phyloP scores from a whole-genome alignment of 2,888 invertebrate species.

The Polymixis lichenea region DNA sequence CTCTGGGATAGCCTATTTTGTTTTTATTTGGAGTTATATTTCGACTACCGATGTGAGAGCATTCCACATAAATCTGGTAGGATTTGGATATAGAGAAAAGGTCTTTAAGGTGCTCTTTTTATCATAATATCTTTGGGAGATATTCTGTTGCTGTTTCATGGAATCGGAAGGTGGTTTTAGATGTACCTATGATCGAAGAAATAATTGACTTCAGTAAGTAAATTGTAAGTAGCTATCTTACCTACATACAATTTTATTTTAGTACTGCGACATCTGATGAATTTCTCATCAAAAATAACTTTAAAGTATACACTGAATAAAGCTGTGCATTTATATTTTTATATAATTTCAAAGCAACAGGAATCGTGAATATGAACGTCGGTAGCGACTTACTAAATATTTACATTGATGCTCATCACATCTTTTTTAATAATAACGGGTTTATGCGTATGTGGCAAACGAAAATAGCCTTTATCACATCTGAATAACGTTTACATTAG shows the following conservation, averaged over 20 bases:
- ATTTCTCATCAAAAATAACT: constrained; percentile 24
- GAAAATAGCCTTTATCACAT: constrained; percentile 48
- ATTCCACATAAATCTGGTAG: constrained; percentile 45
- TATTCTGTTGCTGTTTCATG: constrained; percentile 20
- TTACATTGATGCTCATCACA: constrained; percentile 67
- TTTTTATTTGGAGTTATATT: constrained; percentile 58
- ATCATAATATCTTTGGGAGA: constrained; percentile 35
- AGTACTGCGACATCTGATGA: constrained; percentile 12
- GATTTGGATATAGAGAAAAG: constrained; percentile 40
- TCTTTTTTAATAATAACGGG: constrained; percentile 56
- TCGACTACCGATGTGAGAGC: constrained; percentile 30
- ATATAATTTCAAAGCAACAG: constrained; percentile 52
- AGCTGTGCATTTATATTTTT: constrained; percentile 45
- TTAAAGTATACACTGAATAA: constrained; percentile 48
- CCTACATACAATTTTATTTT: not conserved
- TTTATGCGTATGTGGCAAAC: constrained; percentile 23
- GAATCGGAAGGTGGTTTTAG: constrained; percentile 10
- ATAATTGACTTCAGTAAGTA: constrained; percentile 8
- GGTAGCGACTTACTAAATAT: constrained; percentile 61
- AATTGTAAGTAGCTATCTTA: too few relatives aligned
- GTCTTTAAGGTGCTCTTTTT: constrained; percentile 30
- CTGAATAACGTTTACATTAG: constrained; percentile 51
- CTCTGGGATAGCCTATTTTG: constrained; percentile 42
- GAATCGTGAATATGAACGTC: constrained; percentile 50
- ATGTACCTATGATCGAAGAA: constrained; percentile 11